phyloP scores from a whole-genome alignment of 2,888 invertebrate genomes.

The Globia sparganii region DNA sequence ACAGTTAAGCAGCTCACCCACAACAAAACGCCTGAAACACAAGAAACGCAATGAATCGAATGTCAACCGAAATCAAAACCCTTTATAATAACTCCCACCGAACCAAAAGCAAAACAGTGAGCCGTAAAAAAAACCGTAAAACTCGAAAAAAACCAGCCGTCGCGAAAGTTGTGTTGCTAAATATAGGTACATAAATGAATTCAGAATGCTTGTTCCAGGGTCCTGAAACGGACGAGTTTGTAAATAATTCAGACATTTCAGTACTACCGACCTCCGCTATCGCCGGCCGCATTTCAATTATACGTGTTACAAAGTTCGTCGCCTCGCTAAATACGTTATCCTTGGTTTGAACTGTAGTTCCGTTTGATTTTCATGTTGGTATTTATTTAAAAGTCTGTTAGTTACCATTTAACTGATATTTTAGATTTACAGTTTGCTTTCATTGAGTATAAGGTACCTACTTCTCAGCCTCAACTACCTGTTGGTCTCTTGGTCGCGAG shows the following conservation, averaged over 20 bases:
- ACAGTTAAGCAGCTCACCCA: neutral
- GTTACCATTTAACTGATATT: neutral
- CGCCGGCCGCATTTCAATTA: conserved; percentile 67
- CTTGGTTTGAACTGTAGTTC: conserved; percentile 26
- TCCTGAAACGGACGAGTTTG: conserved; percentile 54
- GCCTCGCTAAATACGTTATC: conserved; percentile 54
- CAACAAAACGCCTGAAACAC: neutral
- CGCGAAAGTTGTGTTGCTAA: conserved; percentile 58
- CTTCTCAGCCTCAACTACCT: neutral
- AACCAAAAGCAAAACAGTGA: conserved; percentile 18
- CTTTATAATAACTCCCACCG: neutral
- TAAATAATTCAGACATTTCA: conserved; percentile 70
- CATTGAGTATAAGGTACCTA: neutral
- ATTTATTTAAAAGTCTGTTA: conserved; percentile 19
- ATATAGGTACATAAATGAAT: conserved; percentile 52
- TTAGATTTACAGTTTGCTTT: conserved; percentile 3
- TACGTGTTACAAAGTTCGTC: conserved; percentile 58
- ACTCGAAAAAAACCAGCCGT: conserved; percentile 35
- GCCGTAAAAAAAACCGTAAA: conserved; percentile 29
- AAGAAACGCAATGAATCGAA: conserved; percentile 2
- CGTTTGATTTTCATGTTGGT: conserved; percentile 45
- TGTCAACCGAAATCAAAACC: neutral
- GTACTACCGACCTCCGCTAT: conserved; percentile 15
- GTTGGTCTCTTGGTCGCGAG: no score
- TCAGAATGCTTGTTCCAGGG: conserved; percentile 42